Base-by-base conservation (phyloP, 2,113 vertebrate genomes). In the Theristicus caerulescens region DNA sequence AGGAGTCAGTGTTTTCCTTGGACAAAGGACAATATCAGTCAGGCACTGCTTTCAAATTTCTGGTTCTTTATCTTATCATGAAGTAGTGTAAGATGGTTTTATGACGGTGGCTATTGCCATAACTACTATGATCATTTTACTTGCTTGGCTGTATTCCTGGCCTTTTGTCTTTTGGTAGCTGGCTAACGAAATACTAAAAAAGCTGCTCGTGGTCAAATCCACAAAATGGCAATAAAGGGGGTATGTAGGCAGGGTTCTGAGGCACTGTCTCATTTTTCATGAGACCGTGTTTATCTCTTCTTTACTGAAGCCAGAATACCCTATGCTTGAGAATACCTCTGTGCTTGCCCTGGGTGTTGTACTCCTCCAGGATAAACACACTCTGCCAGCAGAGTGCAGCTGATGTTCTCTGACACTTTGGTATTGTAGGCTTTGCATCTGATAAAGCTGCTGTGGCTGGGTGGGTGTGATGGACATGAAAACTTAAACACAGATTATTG, bases 1-100 rank as follows among this genome's bases (percentile, higher is more conserved):
- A 62, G 66, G 57, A 94, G 49, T 44, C 69, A 59, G 19, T 91
- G 83, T 94, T 97, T 97, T 82, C 58, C 49, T 88, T 95, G 96
- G 94, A 84, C 78, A 86, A 77, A 89, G 69, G 71, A 94, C 90
- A 84, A 5, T 59, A 58, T 58, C 67, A 70, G 25, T 58, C 59
- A 81, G 51, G 59, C 77, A 25, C 32, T 89, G 58, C 55, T 95
- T 79, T 93, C 91, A 54, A 29, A 69, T 88, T 94, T 90, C 69
- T 92, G 71, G 8, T 86, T 81, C 91, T 91, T 96, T 87, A 94
- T 95, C 74, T 93, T 86, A 90, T 73, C 74, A 4, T 42, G 26
- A 83, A 66, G 51, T 51, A 73, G 55, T 9, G 24, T 36, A 40
- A 52, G 81, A 90, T 67, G 64, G 74, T 88, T 96, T 95, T 92